Evolutionary conservation across 2,888 invertebrate genomes (phyloP).

Genomic region (Troides aeacus): DNA sequence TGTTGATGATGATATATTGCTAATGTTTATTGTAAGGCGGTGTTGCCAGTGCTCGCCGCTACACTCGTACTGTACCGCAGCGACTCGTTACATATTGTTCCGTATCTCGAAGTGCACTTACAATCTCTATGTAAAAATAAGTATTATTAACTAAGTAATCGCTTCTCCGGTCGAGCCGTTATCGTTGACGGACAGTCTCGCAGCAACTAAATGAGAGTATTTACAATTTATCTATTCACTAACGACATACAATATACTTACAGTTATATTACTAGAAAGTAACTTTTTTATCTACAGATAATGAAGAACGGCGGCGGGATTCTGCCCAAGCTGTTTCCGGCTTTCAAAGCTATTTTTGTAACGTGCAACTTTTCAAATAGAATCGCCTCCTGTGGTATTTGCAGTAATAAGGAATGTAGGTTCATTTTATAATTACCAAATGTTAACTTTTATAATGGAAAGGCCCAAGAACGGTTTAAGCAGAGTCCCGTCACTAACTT

Average conservation of each 20-base stretch:
- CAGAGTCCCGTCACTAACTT: slow-evolving; percentile 55
- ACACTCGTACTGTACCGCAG: slow-evolving; percentile 39
- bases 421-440: slow-evolving; percentile 27
- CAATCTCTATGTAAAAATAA: slow-evolving; percentile 66
- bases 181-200: slow-evolving; percentile 66
- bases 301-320: slow-evolving; percentile 54
- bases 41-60: slow-evolving; percentile 15
- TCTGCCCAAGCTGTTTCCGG: slow-evolving; percentile 39
- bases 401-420: slow-evolving; percentile 15
- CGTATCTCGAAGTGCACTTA: slow-evolving; percentile 79
- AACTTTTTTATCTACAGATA: slow-evolving; percentile 73
- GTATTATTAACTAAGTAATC: slow-evolving; percentile 62
- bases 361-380: slow-evolving; percentile 16
- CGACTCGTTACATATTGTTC: slow-evolving; percentile 68
- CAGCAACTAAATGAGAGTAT: slow-evolving; percentile 74
- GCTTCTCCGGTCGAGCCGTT: slow-evolving; percentile 61
- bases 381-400: slow-evolving; percentile 24
- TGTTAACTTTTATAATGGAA: slow-evolving; percentile 23
- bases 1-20: slow-evolving; percentile 25
- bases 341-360: slow-evolving; percentile 20
- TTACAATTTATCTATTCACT: slow-evolving; percentile 76
- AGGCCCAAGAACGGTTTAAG: slow-evolving; percentile 41
- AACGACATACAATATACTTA: slow-evolving; percentile 72
- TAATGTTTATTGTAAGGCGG: slow-evolving; percentile 17
- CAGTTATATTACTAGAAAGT: slow-evolving; percentile 69